A percentile compares a stretch with the other conserved stretches of the same genome.
phyloP scores from a whole-genome alignment of 2,113 vertebrate genomes.

The Hyaena hyaena region DNA sequence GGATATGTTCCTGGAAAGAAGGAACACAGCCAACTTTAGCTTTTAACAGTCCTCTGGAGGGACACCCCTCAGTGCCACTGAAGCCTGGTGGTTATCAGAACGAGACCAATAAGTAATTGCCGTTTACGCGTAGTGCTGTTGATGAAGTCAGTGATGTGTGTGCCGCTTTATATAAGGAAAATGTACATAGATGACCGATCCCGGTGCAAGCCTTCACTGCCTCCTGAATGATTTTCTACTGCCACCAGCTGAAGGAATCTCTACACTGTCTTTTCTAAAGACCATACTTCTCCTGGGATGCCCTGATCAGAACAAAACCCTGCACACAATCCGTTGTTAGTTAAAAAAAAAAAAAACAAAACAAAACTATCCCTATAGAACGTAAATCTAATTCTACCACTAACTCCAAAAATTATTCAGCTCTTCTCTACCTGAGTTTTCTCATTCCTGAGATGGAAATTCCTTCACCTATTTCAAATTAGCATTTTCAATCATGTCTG shows the following conservation, averaged over 20 bases:
- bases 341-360: not conserved
- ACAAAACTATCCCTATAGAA: not conserved
- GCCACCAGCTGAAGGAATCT: not conserved
- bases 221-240: not conserved
- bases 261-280: not conserved
- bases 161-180: not conserved
- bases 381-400: not conserved
- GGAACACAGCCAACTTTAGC: too few species aligned
- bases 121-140: not conserved
- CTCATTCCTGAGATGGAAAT: constrained; percentile 49
- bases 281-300: not conserved
- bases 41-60: not conserved
- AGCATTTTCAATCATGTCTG: constrained; percentile 53
- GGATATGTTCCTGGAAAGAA: not conserved
- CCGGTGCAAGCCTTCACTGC: not conserved
- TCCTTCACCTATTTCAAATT: constrained; percentile 50
- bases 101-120: not conserved
- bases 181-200: not conserved
- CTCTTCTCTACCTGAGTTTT: constrained; percentile 21
- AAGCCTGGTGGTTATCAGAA: not conserved
- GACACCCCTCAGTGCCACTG: not conserved
- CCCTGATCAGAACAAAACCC: not conserved
- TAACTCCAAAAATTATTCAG: not conserved
- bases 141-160: not conserved
- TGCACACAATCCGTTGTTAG: not conserved